These are phyloP conservation scores for Benitochromis conjunctus DNA, from an alignment of 2,113 vertebrate species.

Conservation along the genomic window DNA sequence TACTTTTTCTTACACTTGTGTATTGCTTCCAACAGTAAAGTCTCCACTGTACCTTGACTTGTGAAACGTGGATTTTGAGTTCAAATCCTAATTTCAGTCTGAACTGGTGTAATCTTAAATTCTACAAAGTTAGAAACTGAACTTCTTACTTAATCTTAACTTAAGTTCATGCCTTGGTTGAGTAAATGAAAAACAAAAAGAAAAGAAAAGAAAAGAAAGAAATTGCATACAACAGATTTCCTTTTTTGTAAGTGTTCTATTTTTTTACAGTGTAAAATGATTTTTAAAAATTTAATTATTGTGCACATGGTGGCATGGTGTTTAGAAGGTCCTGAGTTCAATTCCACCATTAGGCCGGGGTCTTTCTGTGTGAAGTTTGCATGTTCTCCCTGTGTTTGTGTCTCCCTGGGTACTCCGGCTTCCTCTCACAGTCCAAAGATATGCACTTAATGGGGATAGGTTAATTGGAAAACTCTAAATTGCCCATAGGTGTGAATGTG, in stretches of 20 bases:
- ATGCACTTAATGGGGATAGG: no score
- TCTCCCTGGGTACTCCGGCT: no score
- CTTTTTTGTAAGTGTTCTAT: neutral
- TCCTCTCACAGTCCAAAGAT: no score
- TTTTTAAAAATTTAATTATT: neutral
- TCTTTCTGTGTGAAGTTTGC: no score
- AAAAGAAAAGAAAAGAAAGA: neutral
- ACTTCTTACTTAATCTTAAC: neutral
- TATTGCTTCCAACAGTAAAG: neutral
- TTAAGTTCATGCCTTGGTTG: neutral
- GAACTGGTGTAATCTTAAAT: neutral
- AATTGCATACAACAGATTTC: neutral
- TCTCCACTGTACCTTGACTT: neutral
- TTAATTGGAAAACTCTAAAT: no score
- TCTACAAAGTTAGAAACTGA: neutral
- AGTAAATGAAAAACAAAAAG: neutral
- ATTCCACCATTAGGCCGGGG: no score
- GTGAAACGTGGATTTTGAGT: neutral
- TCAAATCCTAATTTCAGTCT: neutral
- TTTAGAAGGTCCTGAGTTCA: no score
- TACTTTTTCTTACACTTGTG: neutral
- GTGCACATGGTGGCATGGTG: no score
- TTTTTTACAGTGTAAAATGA: neutral
- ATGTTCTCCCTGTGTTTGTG: no score
- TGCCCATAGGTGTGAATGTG: no score